Conservation (phyloP, 2,797 vertebrate species). For the Scleropages formosus region DNA sequence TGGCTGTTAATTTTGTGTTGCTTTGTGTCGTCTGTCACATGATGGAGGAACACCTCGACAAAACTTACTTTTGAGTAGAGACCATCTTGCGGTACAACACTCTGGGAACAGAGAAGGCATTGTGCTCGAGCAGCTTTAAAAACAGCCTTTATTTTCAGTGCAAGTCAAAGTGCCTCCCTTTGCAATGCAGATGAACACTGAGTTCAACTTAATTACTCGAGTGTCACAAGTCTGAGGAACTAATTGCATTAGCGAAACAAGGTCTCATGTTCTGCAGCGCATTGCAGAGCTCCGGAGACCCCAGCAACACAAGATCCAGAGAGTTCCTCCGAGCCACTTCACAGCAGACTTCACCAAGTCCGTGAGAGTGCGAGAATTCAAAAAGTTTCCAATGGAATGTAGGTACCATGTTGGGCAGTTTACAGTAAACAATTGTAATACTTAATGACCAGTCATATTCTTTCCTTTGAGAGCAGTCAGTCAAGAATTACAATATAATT, state of each 20-base stretch:
- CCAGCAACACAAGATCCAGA: neutral
- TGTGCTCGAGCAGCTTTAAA: too few relatives aligned
- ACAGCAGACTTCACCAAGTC: neutral
- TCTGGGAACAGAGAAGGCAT: too few relatives aligned
- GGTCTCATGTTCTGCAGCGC: neutral
- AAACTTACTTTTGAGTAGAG: too few relatives aligned
- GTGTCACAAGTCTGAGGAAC: neutral
- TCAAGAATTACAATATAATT: neutral
- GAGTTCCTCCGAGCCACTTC: neutral
- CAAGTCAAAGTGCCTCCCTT: neutral
- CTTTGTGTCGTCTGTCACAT: too few relatives aligned
- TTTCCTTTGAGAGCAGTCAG: neutral
- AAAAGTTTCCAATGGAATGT: neutral
- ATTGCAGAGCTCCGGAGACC: constrained; percentile 11
- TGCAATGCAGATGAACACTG: constrained; percentile 17
- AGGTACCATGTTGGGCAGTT: too few relatives aligned
- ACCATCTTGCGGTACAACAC: too few relatives aligned
- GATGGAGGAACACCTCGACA: too few relatives aligned
- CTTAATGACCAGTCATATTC: too few relatives aligned
- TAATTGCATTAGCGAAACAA: constrained; percentile 4
- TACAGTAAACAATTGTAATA: too few relatives aligned
- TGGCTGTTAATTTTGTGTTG: too few relatives aligned
- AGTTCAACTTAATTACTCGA: constrained; percentile 6
- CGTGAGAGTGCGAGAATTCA: neutral
- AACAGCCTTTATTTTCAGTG: neutral